Base-by-base conservation (phyloP, 2,888 invertebrate species). In the Lapara coniferarum region DNA sequence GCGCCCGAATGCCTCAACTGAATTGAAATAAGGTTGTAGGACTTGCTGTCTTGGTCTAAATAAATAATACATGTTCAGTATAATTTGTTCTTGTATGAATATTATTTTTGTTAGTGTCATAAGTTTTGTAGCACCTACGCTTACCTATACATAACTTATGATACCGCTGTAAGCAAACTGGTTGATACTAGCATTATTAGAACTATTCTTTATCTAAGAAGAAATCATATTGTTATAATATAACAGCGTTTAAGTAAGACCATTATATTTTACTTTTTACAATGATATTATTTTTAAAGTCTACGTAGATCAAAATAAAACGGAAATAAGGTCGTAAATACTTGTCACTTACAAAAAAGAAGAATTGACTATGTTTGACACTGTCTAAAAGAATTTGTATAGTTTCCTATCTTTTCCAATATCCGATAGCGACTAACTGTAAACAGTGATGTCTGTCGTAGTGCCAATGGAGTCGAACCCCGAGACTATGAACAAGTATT, bases 401-500 rank as follows among this genome's bases (percentile, higher is more conserved):
- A 13, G 49, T 19, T 63, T 63, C 49, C 13, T 49, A 16, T 63
- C 16, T 49, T 63, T 49, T 63, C 46, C 19, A n/a, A 1, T 12
- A 46, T 13, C 13, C 2, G 1, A 68, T 14, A 30, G 14, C n/a
- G 25, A 51, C n/a, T 49, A 25, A 14, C 55, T 25, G 25, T 25
- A 30, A 37, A 30, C 52, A 12, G 51, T 52, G 25, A 90, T 90
- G 89, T 84, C 89, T 12, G 80, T 82, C 14, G 84, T 85, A 53
- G 72, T 91, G 59, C 89, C 91, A 0, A 90, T 95, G 85, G 95
- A 95, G 80, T 95, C 95, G 0, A 95, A 95, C 77, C 95, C 95
- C 0, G 95, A 95, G 78, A 94, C 94, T 6, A 94, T 95, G 88
- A 95, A 94, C 77, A 95, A 97, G 94, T 97, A 97, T 85, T 93